Conservation (phyloP, 2,797 vertebrate genomes). For the Lepus oiostolus region DNA sequence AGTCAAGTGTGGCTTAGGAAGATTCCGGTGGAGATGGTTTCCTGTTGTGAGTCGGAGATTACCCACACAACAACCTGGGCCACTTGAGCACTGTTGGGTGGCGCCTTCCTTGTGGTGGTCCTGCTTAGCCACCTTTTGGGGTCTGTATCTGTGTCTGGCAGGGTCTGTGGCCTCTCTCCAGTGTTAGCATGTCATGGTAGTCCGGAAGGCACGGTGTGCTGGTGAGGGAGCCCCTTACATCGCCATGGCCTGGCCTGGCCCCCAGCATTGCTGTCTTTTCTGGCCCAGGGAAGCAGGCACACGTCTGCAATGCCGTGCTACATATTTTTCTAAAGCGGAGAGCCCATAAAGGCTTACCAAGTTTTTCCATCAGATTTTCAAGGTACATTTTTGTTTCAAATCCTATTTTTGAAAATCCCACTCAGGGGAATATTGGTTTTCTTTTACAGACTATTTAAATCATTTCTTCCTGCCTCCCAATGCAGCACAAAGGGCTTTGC, state of each 20-base stretch:
- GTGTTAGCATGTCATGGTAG: neutral
- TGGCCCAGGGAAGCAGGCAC: neutral
- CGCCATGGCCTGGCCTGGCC: neutral
- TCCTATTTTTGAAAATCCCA: constrained; percentile 59
- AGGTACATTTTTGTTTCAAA: constrained; percentile 35
- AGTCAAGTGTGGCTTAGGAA: neutral
- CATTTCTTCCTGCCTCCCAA: constrained; percentile 34
- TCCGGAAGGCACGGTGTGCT: neutral
- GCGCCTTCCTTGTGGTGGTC: neutral
- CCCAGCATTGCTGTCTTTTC: neutral
- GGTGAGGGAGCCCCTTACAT: neutral
- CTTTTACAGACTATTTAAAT: constrained; percentile 49
- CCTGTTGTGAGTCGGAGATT: neutral
- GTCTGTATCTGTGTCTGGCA: neutral
- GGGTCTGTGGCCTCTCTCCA: neutral
- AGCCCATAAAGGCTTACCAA: neutral
- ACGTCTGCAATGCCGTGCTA: neutral
- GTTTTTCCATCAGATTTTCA: constrained; percentile 24
- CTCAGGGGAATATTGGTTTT: constrained; percentile 28
- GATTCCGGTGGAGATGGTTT: neutral
- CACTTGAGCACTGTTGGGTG: neutral
- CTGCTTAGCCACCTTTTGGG: neutral
- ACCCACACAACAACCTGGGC: neutral
- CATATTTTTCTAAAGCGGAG: neutral
- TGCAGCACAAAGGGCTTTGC: neutral